These are phyloP conservation scores for Elephantulus edwardii DNA, from an alignment of 2,113 vertebrate species.

Conservation along the genomic window DNA sequence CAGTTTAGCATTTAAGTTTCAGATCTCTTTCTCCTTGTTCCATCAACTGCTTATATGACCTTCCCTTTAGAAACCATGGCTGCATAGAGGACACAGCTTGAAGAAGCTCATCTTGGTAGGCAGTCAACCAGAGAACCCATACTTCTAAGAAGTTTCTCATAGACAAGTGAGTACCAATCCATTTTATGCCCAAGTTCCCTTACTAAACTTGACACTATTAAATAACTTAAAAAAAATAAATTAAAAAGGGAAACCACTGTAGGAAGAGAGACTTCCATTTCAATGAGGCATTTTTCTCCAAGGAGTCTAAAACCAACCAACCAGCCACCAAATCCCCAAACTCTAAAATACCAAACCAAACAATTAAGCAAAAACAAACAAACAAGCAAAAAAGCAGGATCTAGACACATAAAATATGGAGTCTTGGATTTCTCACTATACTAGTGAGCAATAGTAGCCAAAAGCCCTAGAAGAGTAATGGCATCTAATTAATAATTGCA, in stretches of 20 bases:
- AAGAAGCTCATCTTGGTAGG: constrained; percentile 18
- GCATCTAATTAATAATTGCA: not conserved
- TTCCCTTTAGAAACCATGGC: not conserved
- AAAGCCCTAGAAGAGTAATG: not conserved
- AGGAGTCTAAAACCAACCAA: too few species aligned
- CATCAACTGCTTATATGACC: not conserved
- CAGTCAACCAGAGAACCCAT: constrained; percentile 17
- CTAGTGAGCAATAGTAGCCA: not conserved
- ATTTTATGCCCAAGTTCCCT: not conserved
- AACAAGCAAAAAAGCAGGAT: not conserved
- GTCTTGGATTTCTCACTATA: not conserved
- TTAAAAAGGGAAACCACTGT: not conserved
- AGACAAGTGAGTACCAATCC: not conserved
- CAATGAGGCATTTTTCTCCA: not conserved
- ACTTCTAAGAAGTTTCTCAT: not conserved
- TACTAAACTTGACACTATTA: not conserved
- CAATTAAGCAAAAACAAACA: too few species aligned
- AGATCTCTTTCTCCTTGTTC: not conserved
- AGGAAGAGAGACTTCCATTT: not conserved
- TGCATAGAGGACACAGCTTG: not conserved
- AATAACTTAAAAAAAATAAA: too few species aligned
- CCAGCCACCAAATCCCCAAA: too few species aligned
- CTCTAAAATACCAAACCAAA: too few species aligned
- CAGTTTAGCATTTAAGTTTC: not conserved
- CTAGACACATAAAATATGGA: not conserved